These are phyloP conservation scores for Hylyphantes graminicola DNA, from an alignment of 1,140 invertebrate genomes.

Conservation along the genomic window DNA sequence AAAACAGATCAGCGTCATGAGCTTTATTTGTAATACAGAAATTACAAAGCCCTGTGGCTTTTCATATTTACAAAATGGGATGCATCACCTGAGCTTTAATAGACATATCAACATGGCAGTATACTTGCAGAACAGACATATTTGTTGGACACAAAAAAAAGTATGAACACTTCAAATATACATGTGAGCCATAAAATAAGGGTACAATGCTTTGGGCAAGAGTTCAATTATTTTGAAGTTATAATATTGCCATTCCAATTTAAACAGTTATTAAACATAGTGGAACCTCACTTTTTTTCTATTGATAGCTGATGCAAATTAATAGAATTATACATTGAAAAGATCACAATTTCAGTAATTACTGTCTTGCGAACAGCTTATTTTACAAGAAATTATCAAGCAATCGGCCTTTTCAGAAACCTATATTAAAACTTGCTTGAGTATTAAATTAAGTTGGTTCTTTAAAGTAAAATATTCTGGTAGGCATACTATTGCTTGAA, in stretches of 20 bases:
- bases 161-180: conserved; percentile 29
- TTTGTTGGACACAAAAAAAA: conserved; percentile 21
- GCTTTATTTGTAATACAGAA: conserved; percentile 53
- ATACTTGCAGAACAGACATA: conserved; percentile 19
- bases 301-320: too few relatives aligned
- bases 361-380: too few relatives aligned
- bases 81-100: conserved; percentile 34
- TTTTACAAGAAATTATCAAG: too few relatives aligned
- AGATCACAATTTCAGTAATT: too few relatives aligned
- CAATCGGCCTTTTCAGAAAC: too few relatives aligned
- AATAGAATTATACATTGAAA: too few relatives aligned
- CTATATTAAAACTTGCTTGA: too few relatives aligned
- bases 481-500: too few relatives aligned
- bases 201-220: not conserved
- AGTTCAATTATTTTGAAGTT: not conserved
- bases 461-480: too few relatives aligned
- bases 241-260: not conserved
- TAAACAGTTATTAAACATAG: not conserved
- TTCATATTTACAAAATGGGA: conserved; percentile 50
- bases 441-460: too few relatives aligned
- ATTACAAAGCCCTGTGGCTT: conserved; percentile 41
- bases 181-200: not conserved
- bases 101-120: not conserved
- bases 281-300: too few relatives aligned
- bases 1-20: conserved; percentile 37